Percentiles rank a stretch among this genome's conserved stretches.
Evolutionary conservation across 2,113 vertebrate genomes (phyloP).

Genomic region (Phyllostomus hastatus): DNA sequence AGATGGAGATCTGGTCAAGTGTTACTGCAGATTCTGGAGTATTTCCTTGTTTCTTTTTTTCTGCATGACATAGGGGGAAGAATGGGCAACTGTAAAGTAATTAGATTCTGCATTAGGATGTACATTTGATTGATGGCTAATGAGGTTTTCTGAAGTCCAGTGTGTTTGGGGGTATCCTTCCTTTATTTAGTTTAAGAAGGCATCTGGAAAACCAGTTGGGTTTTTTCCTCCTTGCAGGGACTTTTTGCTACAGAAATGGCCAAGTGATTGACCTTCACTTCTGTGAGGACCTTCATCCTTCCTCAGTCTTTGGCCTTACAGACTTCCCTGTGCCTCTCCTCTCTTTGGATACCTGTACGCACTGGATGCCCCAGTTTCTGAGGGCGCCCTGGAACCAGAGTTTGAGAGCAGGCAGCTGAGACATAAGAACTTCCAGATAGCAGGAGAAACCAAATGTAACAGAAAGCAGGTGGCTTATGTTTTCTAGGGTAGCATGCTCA

Average conservation of each 20-base stretch:
- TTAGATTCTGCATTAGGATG: neutral
- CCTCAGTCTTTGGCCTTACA: neutral
- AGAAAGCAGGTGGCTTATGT: neutral
- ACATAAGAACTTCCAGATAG: neutral
- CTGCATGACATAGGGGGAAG: neutral
- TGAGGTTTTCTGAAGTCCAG: neutral
- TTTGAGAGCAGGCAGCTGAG: neutral
- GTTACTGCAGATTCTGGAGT: neutral
- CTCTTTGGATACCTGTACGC: neutral
- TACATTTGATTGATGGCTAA: neutral
- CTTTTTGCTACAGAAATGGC: neutral
- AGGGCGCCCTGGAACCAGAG: neutral
- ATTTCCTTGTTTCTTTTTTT: slow-evolving; percentile 18
- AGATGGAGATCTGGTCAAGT: neutral
- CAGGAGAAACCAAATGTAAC: neutral
- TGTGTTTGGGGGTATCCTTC: neutral
- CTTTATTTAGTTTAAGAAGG: neutral
- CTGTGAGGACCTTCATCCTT: neutral
- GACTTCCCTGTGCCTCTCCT: neutral
- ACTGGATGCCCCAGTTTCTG: neutral
- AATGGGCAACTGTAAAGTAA: neutral
- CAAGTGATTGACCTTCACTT: neutral
- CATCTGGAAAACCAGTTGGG: neutral
- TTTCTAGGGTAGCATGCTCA: neutral
- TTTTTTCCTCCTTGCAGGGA: neutral